phyloP scores from a whole-genome alignment of 2,888 invertebrate genomes.

The Brachyptera risi region DNA sequence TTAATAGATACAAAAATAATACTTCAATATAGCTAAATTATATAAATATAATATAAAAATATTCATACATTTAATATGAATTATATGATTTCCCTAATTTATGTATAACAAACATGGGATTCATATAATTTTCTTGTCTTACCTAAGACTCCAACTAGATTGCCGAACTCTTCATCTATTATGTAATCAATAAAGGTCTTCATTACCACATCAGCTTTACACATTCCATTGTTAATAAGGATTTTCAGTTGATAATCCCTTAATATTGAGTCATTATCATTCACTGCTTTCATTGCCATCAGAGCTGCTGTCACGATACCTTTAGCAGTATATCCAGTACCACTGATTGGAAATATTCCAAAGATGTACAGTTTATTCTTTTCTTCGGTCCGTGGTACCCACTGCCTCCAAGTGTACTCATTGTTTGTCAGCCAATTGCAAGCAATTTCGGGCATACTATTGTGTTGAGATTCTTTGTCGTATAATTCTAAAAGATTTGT shows the following conservation, averaged over 20 bases:
- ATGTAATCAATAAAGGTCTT: slow-evolving; percentile 69
- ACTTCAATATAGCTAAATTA: neutral
- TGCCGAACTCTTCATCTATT: slow-evolving; percentile 50
- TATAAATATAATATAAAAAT: neutral
- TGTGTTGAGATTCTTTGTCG: slow-evolving; percentile 27
- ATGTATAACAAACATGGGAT: neutral
- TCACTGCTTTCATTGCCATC: slow-evolving; percentile 61
- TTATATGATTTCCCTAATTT: neutral
- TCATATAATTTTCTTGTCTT: slow-evolving; percentile 36
- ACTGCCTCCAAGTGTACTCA: slow-evolving; percentile 46
- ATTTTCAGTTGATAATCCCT: slow-evolving; percentile 57
- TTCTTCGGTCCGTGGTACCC: slow-evolving; percentile 46
- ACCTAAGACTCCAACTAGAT: slow-evolving; percentile 67
- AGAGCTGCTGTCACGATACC: slow-evolving; percentile 50
- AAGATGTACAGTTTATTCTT: slow-evolving; percentile 54
- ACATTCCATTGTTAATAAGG: slow-evolving; percentile 59
- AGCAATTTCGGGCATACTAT: slow-evolving; percentile 43
- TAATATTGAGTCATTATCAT: slow-evolving; percentile 54
- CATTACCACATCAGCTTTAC: slow-evolving; percentile 68
- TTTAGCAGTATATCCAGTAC: slow-evolving; percentile 53
- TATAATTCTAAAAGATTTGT: slow-evolving; percentile 47
- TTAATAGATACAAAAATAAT: too few relatives aligned
- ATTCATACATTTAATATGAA: neutral
- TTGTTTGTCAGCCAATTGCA: slow-evolving; percentile 62
- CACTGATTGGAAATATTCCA: slow-evolving; percentile 66